A percentile compares a stretch with the other conserved stretches of the same genome.
These are phyloP conservation scores for Sceloporus undulatus DNA, from an alignment of 2,113 vertebrate genomes.

Conservation along the genomic window DNA sequence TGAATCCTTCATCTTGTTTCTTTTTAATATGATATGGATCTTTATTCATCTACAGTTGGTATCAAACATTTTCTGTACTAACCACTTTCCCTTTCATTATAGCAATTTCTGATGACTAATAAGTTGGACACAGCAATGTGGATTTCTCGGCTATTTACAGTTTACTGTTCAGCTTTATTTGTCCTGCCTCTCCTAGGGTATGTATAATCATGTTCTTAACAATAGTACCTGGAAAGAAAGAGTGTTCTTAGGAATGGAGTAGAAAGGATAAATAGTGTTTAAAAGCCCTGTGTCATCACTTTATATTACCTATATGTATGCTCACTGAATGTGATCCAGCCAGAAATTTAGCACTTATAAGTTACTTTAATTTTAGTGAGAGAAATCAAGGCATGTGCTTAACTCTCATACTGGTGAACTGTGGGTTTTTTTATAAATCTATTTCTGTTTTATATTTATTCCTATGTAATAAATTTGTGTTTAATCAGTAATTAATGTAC, in stretches of 20 bases:
- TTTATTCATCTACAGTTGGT: background rate
- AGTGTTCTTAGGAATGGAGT: background rate
- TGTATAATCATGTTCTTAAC: constrained; percentile 68
- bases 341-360: background rate
- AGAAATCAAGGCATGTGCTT: background rate
- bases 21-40: background rate
- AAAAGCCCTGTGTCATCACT: background rate
- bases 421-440: background rate
- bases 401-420: background rate
- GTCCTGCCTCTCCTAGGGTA: constrained; percentile 96
- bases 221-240: too few relatives aligned
- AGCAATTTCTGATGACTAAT: constrained; percentile 97
- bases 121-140: constrained; percentile 99
- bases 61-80: constrained; percentile 16
- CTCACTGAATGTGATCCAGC: background rate
- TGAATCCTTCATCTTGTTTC: background rate
- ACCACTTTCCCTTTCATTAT: constrained; percentile 58
- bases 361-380: background rate
- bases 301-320: background rate
- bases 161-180: constrained; percentile 97
- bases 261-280: background rate
- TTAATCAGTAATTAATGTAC: background rate
- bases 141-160: constrained; percentile 96
- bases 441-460: background rate
- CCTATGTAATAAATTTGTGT: background rate